Evolutionary conservation across 2,888 invertebrate species (phyloP).

Genomic region (Sphaeridia pumilis): DNA sequence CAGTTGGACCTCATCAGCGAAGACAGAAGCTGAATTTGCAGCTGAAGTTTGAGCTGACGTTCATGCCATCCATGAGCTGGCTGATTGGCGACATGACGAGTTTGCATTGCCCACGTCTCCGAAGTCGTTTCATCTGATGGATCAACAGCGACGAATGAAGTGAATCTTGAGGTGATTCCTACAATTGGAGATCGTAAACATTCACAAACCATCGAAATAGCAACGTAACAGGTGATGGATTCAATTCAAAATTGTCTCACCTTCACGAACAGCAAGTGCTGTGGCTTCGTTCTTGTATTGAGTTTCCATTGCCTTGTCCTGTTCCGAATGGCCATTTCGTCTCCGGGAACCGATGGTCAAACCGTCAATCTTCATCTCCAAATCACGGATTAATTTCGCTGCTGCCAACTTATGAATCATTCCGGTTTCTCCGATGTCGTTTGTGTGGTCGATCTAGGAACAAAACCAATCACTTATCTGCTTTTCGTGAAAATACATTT

Average conservation of each 20-base stretch:
- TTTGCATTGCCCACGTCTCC: conserved; percentile 32
- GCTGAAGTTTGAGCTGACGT: background rate
- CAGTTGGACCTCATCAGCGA: background rate
- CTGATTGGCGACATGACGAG: conserved; percentile 26
- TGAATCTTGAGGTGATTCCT: conserved; percentile 32
- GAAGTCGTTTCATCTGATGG: conserved; percentile 5
- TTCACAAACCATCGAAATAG: background rate
- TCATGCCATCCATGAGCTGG: conserved; percentile 30
- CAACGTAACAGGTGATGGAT: background rate
- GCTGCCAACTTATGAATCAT: conserved; percentile 31
- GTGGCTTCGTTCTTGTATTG: conserved; percentile 24
- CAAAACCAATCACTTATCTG: background rate
- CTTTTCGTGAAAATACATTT: background rate
- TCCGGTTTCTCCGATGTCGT: conserved; percentile 20
- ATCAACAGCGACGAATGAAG: conserved; percentile 31
- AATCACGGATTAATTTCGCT: conserved; percentile 26
- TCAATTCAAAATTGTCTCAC: conserved; percentile 10
- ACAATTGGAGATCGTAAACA: background rate
- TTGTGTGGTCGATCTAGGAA: conserved; percentile 7
- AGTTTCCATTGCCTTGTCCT: conserved; percentile 6
- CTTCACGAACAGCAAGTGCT: conserved; percentile 24
- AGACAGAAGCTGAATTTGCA: background rate
- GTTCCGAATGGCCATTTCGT: background rate
- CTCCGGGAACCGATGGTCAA: conserved; percentile 1
- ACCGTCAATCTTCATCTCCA: conserved; percentile 25